phyloP scores from a whole-genome alignment of 2,888 invertebrate genomes.

The Bellardia bayeri region DNA sequence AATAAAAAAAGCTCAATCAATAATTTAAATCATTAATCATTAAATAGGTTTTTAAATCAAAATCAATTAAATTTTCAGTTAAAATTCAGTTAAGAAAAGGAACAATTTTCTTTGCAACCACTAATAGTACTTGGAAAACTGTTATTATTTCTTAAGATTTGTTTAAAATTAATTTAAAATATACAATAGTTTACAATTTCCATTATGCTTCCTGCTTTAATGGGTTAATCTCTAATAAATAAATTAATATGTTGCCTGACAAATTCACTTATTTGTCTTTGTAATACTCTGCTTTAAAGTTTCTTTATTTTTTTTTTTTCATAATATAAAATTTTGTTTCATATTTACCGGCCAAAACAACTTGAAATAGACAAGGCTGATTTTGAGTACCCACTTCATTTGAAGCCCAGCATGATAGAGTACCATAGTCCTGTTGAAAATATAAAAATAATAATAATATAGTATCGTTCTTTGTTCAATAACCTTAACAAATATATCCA shows the following conservation, averaged over 20 bases:
- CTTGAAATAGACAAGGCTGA: conserved; percentile 94
- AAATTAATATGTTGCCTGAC: background rate
- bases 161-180: no score
- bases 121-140: no score
- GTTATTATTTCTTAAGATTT: no score
- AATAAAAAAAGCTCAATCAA: background rate
- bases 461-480: background rate
- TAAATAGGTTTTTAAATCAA: no score
- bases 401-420: conserved; percentile 93
- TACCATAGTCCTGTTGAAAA: conserved; percentile 90
- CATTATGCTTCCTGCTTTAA: background rate
- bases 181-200: no score
- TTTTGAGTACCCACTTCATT: conserved; percentile 93
- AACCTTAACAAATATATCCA: conserved; percentile 11
- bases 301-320: background rate
- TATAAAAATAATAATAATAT: conserved; percentile 11
- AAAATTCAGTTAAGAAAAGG: no score
- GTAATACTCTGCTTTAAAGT: conserved; percentile 9
- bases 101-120: no score
- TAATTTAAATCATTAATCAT: no score
- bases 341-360: conserved; percentile 93
- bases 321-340: background rate
- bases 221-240: background rate
- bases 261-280: background rate
- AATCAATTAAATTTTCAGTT: no score